Base-by-base conservation (phyloP, 1,140 invertebrate species). In the Drosophila jambulina region DNA sequence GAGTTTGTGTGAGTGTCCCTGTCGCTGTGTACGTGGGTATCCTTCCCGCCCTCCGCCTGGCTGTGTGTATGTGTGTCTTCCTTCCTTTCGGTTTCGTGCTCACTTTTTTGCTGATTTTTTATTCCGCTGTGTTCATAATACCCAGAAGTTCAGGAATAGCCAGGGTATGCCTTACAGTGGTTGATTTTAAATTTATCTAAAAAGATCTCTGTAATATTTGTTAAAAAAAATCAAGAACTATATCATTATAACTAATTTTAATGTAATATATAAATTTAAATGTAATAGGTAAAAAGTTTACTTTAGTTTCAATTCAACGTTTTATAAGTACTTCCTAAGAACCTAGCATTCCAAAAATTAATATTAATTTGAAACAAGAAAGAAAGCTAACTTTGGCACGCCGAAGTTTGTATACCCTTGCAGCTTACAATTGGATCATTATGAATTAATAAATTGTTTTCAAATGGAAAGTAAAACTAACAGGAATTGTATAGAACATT, bases 81-180 rank as follows among this genome's bases (percentile, higher is more conserved):
- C 84, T 85, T 88, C 88, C 88, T 91, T 91, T 88, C 88, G 88
- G 88, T 84, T 91, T 81, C 87, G 58, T 88, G 72, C 80, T 83
- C 67, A 75, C 72, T 77, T 62, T 72, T 74, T 63, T 58, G 58
- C 61, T 57, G 62, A 59, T 56, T 75, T 78, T 60, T 68, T 45
- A 60, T 78, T 34, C 34, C 45, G 38, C 36, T 77, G 8, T 32
- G 25, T 19, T 13, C 29, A 15, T 46, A 13, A n/a, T 21, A 51
- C 23, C 45, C 32, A 38, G 15, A 15, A 17, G 21, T 29, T 65
- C 2, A 15, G 40, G 23, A 21, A 40, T 15, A 27, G 3, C 17
- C 13, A 3, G n/a, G 29, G n/a, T 25, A 38, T 65, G 34, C 42
- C 15, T 42, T 46, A 17, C 1, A 23, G 4, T 36, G 36, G 0